Evolutionary conservation across 2,888 invertebrate species (phyloP), one percentile per base, ranked within the genome.

Genomic region (Pachymerium ferrugineum): DNA sequence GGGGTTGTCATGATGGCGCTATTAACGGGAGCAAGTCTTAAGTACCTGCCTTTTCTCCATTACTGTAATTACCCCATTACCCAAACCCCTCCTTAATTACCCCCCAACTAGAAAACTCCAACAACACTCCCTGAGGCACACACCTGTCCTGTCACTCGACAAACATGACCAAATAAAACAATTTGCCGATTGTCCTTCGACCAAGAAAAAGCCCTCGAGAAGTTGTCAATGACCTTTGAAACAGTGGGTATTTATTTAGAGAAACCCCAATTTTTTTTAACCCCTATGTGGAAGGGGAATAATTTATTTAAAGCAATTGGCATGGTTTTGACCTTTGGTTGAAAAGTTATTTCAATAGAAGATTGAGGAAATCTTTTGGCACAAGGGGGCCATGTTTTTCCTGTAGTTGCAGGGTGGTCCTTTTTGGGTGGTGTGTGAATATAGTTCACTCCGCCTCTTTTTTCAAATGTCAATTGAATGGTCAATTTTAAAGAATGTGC

Each of bases 41-140:
- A 47, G 47, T 47, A 47, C 47, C 47, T 47, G 47, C 47, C 47
- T 47, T 47, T 47, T 47, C 47, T 47, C 47, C 47, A 47, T 47
- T 47, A 47, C 47, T 47, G 47, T 47, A n/a, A 47, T 47, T 47
- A 47, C 47, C 47, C 47, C 16, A 47, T 47, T 47, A 47, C 47
- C 47, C 16, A 47, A 22, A 47, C 47, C 47, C 47, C 47, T 47
- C 47, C 47, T 47, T 47, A 47, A 47, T 47, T 47, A 47, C 47
- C 47, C 47, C 47, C 47, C 47, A 47, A 47, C 47, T 47, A 4
- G 47, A 47, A 47, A 22, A 47, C 4, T 16, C 47, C 47, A 16
- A 47, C n/a, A 47, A 47, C 47, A 47, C 5, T 22, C 47, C 47
- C 47, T 47, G 16, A 47, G 47, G 47, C 47, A 47, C 47, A 47